A percentile compares a stretch with the other conserved stretches of the same genome.
Evolutionary conservation across 2,888 invertebrate genomes (phyloP).

Genomic region (Galerucella nymphaeae): DNA sequence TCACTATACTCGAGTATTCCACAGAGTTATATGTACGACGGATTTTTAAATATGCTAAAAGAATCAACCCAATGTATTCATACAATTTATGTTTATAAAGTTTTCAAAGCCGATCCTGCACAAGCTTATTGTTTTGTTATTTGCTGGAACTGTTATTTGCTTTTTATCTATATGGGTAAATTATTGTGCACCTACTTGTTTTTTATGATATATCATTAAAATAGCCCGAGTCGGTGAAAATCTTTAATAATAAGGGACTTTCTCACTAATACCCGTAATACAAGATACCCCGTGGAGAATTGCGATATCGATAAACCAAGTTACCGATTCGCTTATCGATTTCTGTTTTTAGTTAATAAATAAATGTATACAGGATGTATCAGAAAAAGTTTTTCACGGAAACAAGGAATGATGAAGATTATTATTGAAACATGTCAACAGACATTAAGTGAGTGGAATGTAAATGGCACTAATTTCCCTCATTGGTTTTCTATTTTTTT

Average conservation of each 20-base stretch:
- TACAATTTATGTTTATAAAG: neutral
- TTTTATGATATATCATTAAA: constrained; percentile 37
- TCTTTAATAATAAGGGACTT: constrained; percentile 25
- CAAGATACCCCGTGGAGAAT: constrained; percentile 25
- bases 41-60: neutral
- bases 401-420: no score
- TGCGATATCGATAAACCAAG: constrained; percentile 17
- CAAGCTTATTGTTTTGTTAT: constrained; percentile 34
- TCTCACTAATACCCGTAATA: constrained; percentile 28
- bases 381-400: neutral
- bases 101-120: constrained; percentile 1
- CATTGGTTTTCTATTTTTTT: no score
- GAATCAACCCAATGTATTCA: neutral
- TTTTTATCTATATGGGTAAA: constrained; percentile 41
- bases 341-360: constrained; percentile 1
- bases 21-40: neutral
- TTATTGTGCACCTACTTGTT: constrained; percentile 27
- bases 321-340: constrained; percentile 19
- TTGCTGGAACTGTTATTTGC: constrained; percentile 20
- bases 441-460: no score
- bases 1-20: no score
- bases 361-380: neutral
- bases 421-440: no score
- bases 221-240: constrained; percentile 21
- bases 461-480: no score